These are phyloP conservation scores for Rapana venosa DNA, from an alignment of 2,888 invertebrate genomes.

Conservation along the genomic window DNA sequence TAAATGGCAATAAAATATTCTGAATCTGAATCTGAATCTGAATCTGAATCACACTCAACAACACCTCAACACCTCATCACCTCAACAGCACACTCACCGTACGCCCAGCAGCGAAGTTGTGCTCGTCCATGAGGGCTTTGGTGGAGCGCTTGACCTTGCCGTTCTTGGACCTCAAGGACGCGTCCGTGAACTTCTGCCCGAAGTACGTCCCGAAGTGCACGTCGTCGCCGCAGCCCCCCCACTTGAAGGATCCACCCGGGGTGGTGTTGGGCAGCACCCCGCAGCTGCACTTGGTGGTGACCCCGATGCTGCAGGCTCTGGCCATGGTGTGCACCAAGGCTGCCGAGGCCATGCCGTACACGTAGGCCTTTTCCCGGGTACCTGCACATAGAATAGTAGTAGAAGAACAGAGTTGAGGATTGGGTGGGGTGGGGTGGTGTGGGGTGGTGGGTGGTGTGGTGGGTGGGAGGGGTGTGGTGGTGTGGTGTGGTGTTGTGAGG, in stretches of 20 bases:
- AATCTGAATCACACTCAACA: too few relatives aligned
- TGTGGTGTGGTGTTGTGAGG: too few relatives aligned
- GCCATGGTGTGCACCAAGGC: conserved; percentile 88
- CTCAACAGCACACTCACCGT: conserved; percentile 81
- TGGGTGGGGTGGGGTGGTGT: too few relatives aligned
- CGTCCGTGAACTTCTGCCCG: conserved; percentile 77
- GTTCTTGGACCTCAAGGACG: conserved; percentile 60
- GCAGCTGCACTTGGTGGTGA: conserved; percentile 88
- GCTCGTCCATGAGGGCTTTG: conserved; percentile 86
- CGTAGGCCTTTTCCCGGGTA: conserved; percentile 91
- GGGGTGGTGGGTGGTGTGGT: too few relatives aligned
- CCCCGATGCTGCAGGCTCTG: conserved; percentile 87
- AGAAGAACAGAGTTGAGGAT: too few relatives aligned
- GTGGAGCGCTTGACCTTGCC: conserved; percentile 62
- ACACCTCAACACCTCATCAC: background rate
- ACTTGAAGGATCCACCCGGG: conserved; percentile 86
- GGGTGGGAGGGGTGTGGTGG: background rate
- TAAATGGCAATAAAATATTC: too few relatives aligned
- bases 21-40: too few relatives aligned
- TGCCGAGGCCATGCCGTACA: conserved; percentile 90
- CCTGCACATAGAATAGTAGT: conserved; percentile 82
- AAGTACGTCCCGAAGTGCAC: conserved; percentile 71
- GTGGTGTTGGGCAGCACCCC: conserved; percentile 86
- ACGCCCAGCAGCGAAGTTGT: conserved; percentile 88
- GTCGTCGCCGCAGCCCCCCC: conserved; percentile 93